Conservation (phyloP, 1,140 invertebrate species). For the Drosophila serrata region DNA sequence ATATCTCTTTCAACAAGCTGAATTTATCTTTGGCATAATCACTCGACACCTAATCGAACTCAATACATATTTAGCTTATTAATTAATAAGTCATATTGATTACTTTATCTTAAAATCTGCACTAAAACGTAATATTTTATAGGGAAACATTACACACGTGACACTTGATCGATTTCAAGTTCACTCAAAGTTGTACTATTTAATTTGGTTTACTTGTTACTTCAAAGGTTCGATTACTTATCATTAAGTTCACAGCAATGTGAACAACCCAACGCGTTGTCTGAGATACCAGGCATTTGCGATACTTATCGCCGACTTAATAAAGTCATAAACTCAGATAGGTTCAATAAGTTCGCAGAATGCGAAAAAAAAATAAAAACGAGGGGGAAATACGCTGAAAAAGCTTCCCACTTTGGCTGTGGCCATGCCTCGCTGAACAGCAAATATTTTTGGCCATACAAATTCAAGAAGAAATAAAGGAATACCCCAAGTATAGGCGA, state of each 20-base stretch:
- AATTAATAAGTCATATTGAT: constrained; percentile 12
- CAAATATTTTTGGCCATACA: constrained; percentile 71
- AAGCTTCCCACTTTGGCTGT: constrained; percentile 38
- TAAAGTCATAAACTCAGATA: constrained; percentile 71
- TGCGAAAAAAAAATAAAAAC: constrained; percentile 44
- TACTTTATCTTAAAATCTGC: background rate
- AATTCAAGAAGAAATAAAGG: constrained; percentile 37
- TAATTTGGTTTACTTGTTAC: constrained; percentile 35
- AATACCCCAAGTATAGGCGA: constrained; percentile 10
- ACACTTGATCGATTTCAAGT: constrained; percentile 51
- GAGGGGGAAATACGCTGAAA: constrained; percentile 11
- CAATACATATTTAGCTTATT: constrained; percentile 4
- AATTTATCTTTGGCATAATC: constrained; percentile 15
- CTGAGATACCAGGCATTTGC: constrained; percentile 15
- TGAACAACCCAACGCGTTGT: constrained; percentile 35
- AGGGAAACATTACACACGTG: constrained; percentile 22
- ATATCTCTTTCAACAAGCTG: constrained; percentile 3
- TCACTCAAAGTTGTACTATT: constrained; percentile 39
- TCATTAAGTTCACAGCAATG: constrained; percentile 24
- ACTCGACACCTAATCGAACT: background rate
- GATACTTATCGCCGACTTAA: constrained; percentile 70
- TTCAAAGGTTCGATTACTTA: constrained; percentile 33
- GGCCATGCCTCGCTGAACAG: constrained; percentile 48
- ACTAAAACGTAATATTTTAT: background rate
- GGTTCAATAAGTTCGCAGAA: constrained; percentile 61